Percentiles rank a stretch among this genome's conserved stretches.
These are phyloP conservation scores for Atlantisia rogersi DNA, from an alignment of 2,113 vertebrate genomes.

Conservation along the genomic window DNA sequence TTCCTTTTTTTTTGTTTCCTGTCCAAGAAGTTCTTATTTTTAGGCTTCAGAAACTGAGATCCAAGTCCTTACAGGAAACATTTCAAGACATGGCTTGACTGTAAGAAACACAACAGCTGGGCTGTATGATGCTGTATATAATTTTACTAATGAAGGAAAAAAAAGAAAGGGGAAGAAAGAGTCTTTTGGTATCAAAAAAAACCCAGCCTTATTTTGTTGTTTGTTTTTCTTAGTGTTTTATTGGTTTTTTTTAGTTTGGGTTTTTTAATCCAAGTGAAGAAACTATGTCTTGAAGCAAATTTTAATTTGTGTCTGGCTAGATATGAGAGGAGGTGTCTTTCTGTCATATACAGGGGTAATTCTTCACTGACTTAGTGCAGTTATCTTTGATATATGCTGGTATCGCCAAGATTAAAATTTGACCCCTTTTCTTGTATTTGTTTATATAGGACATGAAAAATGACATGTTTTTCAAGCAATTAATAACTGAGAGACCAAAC, in stretches of 20 bases:
- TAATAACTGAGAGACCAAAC: slow-evolving; percentile 28
- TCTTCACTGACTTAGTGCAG: background rate
- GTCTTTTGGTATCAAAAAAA: background rate
- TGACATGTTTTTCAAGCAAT: slow-evolving; percentile 36
- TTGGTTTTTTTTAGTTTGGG: background rate
- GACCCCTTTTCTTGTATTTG: background rate
- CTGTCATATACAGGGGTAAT: background rate
- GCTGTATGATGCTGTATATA: background rate
- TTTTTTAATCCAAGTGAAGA: background rate
- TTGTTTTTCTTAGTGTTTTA: no score
- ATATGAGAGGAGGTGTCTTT: background rate
- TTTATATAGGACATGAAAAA: slow-evolving; percentile 40
- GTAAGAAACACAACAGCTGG: background rate
- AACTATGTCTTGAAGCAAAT: background rate
- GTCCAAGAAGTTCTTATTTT: background rate
- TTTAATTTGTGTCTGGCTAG: background rate
- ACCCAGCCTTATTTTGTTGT: background rate
- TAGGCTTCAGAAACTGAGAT: background rate
- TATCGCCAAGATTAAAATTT: slow-evolving; percentile 3
- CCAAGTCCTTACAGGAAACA: background rate
- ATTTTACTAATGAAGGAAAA: background rate
- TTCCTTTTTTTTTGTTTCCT: background rate
- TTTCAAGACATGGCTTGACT: background rate
- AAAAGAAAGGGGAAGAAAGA: background rate
- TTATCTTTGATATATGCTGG: background rate